A percentile compares a stretch with the other conserved stretches of the same genome.
These are phyloP conservation scores for Xerus rutilus DNA, from an alignment of 2,797 vertebrate species.

Conservation along the genomic window DNA sequence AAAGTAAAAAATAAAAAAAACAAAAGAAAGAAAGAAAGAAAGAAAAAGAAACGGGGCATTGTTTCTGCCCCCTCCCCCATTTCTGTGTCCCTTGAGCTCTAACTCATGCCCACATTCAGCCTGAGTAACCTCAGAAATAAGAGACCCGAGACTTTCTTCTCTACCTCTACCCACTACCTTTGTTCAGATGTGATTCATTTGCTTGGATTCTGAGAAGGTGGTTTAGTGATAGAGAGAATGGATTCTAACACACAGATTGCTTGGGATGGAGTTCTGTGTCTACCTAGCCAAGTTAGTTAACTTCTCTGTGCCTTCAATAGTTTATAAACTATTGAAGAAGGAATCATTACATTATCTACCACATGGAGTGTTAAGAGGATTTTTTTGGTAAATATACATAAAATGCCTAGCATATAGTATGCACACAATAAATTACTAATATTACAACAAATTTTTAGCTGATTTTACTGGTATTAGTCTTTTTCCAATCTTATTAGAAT, in stretches of 20 bases:
- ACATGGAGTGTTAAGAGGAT: not conserved
- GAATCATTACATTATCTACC: not conserved
- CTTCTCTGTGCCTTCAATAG: not conserved
- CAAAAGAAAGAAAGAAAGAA: too few relatives aligned
- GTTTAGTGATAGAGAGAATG: rapidly evolving
- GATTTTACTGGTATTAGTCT: not conserved
- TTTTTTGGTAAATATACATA: not conserved
- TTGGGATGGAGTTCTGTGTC: not conserved
- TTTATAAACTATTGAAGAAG: slow-evolving; percentile 10
- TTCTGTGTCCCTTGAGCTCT: not conserved
- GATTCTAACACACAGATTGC: not conserved
- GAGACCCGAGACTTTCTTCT: not conserved
- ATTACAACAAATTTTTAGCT: not conserved
- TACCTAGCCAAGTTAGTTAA: not conserved
- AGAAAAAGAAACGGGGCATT: not conserved
- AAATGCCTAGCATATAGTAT: not conserved
- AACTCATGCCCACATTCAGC: not conserved
- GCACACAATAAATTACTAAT: not conserved
- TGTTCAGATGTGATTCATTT: not conserved
- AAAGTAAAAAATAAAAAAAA: not conserved
- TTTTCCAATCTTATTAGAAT: not conserved
- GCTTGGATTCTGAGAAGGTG: not conserved
- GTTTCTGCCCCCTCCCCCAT: not conserved
- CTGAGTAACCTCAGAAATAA: not conserved
- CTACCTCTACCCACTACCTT: not conserved